A percentile compares a stretch with the other conserved stretches of the same genome.
phyloP scores from a whole-genome alignment of 2,113 vertebrate species.

The Merops nubicus region DNA sequence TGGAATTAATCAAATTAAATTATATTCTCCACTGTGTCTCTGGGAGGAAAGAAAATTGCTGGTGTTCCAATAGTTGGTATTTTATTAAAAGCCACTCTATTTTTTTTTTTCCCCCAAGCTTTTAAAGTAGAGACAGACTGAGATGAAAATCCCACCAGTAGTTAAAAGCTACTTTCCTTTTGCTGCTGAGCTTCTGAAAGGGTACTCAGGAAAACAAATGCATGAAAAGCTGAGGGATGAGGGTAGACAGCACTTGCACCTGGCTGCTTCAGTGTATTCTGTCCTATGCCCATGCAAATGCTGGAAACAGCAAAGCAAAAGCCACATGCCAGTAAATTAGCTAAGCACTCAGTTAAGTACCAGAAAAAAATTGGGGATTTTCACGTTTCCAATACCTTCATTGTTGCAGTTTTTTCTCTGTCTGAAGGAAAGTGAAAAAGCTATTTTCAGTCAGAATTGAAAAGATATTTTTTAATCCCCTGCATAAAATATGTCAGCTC shows the following conservation, averaged over 20 bases:
- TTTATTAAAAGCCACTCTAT: conserved; percentile 48
- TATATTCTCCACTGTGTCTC: background rate
- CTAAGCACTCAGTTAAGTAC: background rate
- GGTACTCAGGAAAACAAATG: background rate
- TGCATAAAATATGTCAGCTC: background rate
- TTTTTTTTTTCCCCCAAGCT: background rate
- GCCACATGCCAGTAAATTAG: background rate
- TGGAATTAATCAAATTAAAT: conserved; percentile 42
- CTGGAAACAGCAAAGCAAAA: background rate
- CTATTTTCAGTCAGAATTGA: background rate
- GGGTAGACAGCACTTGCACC: background rate
- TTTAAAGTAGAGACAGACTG: background rate
- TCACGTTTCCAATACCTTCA: background rate
- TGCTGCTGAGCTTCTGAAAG: background rate
- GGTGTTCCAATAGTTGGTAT: background rate
- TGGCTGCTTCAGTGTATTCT: background rate
- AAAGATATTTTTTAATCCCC: background rate
- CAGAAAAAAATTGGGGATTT: background rate
- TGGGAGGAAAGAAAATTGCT: conserved; percentile 26
- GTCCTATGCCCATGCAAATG: background rate
- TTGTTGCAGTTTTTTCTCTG: background rate
- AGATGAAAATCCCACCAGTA: conserved; percentile 8
- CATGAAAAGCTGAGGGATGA: background rate
- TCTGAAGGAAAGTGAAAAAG: background rate
- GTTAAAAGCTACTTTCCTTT: conserved; percentile 40